These are phyloP conservation scores for Drosophila funebris DNA, from an alignment of 1,140 invertebrate species.

Conservation along the genomic window DNA sequence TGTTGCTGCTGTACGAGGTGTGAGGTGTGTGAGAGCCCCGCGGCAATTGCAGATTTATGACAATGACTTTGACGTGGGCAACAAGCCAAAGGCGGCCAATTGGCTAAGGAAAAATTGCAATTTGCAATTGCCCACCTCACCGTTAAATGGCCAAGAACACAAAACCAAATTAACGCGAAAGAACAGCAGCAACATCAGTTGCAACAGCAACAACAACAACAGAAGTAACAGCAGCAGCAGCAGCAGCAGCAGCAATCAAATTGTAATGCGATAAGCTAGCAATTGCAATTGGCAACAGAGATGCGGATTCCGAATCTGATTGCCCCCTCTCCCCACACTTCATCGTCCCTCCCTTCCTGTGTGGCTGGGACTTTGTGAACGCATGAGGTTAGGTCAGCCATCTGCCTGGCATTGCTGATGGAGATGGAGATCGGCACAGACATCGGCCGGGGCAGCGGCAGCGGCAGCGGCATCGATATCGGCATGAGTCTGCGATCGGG, in stretches of 20 bases:
- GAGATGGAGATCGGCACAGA: constrained; percentile 20
- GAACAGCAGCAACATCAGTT: constrained; percentile 39
- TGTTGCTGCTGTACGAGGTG: background rate
- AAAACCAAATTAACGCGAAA: constrained; percentile 77
- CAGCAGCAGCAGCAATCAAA: constrained; percentile 49
- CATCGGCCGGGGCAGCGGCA: too few relatives aligned
- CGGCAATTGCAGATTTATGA: constrained; percentile 62
- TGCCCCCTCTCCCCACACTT: background rate
- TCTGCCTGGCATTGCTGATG: constrained; percentile 6
- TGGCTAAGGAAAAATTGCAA: constrained; percentile 53
- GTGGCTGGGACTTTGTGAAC: constrained; percentile 22
- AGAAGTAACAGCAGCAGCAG: constrained; percentile 36
- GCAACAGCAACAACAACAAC: constrained; percentile 48
- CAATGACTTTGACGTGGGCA: constrained; percentile 51
- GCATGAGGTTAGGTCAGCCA: constrained; percentile 74
- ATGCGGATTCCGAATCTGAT: constrained; percentile 24
- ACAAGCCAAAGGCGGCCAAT: constrained; percentile 15
- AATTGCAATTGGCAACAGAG: constrained; percentile 47
- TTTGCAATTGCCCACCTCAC: constrained; percentile 71
- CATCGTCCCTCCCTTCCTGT: background rate
- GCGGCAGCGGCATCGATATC: constrained; percentile 11
- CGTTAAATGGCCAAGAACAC: constrained; percentile 73
- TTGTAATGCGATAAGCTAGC: constrained; percentile 72
- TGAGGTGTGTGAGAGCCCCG: constrained; percentile 37
- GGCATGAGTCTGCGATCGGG: constrained; percentile 2